Percentiles rank a stretch among this genome's conserved stretches.
phyloP scores from a whole-genome alignment of 2,797 vertebrate species.

The Sebastes oblongus region DNA sequence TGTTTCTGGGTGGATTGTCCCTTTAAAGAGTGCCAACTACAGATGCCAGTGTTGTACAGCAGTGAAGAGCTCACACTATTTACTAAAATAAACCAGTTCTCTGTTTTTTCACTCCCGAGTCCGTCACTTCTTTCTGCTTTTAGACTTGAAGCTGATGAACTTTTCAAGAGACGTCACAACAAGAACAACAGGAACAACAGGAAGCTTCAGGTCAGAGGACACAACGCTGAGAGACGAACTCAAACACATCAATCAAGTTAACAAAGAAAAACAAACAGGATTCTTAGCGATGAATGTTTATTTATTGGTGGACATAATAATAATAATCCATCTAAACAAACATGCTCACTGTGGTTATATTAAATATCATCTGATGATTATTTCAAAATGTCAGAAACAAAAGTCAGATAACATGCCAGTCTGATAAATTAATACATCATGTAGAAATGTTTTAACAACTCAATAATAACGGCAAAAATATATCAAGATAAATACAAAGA shows the following conservation, averaged over 20 bases:
- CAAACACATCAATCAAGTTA: no score
- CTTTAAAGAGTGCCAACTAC: conserved; percentile 81
- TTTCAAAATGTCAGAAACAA: no score
- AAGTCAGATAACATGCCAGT: no score
- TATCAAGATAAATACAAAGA: no score
- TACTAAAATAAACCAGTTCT: conserved; percentile 71
- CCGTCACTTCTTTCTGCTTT: background rate
- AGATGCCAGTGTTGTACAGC: conserved; percentile 88
- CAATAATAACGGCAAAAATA: no score
- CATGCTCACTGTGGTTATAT: background rate
- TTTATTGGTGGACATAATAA: background rate
- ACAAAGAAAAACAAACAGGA: no score
- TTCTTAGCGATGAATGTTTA: background rate
- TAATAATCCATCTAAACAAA: no score
- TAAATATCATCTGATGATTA: background rate
- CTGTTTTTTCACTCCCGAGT: conserved; percentile 55
- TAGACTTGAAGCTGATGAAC: background rate
- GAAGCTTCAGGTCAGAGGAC: no score
- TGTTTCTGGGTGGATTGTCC: conserved; percentile 73
- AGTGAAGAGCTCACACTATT: conserved; percentile 84
- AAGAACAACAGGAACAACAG: background rate
- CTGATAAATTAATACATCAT: no score
- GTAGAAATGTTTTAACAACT: no score
- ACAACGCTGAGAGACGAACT: no score
- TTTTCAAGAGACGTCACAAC: background rate